Conservation (phyloP, 2,113 vertebrate species). For the Mungos mungo region DNA sequence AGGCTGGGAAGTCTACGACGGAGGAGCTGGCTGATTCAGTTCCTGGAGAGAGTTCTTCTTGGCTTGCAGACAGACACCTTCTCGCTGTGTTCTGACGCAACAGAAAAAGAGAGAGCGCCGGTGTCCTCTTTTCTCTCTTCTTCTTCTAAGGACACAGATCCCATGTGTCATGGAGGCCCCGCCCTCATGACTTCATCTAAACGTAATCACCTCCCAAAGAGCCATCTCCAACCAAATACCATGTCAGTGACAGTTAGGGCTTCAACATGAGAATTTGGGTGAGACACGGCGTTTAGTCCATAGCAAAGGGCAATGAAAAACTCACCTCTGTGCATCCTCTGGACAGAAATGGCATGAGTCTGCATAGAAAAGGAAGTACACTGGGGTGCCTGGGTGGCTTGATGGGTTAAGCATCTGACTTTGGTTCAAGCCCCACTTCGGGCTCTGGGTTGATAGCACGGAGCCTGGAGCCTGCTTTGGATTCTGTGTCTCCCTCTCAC, state of each 20-base stretch:
- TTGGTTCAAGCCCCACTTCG: no score
- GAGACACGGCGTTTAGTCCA: background rate
- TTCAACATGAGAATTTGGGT: background rate
- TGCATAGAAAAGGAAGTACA: background rate
- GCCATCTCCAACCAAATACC: background rate
- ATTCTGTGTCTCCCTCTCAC: no score
- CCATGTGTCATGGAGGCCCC: background rate
- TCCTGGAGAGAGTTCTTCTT: background rate
- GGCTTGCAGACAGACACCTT: background rate
- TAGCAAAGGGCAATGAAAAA: background rate
- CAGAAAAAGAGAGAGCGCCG: background rate
- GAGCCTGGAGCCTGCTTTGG: no score
- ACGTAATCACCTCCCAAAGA: background rate
- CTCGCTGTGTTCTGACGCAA: background rate
- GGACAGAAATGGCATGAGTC: background rate
- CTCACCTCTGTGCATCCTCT: background rate
- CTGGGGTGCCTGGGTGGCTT: no score
- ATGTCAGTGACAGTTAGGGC: background rate
- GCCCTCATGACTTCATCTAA: background rate
- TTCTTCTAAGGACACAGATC: background rate
- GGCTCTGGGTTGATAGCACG: no score
- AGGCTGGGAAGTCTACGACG: background rate
- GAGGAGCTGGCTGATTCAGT: background rate
- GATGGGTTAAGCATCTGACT: no score
- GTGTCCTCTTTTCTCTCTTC: background rate